Base-by-base conservation (phyloP, 2,113 vertebrate species). In the Phyllostomus hastatus region DNA sequence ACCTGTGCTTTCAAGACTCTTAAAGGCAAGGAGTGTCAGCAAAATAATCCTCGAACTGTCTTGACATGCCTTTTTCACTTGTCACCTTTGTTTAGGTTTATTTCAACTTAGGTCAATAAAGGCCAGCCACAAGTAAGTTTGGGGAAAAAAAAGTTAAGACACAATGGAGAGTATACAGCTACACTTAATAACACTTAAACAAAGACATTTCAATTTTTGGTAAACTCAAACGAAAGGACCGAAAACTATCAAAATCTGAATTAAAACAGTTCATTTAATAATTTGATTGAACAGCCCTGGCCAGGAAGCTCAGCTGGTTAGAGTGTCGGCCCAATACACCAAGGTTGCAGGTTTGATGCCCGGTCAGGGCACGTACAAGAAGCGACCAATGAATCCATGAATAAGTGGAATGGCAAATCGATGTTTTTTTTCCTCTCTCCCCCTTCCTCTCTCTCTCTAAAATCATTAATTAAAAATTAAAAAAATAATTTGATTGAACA, bases 181-280 rank as follows among this genome's bases (percentile, higher is more conserved):
- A 81, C 12, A 48, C 17, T 87, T 33, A 88, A 75, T 43, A 66
- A 50, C 16, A 73, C 38, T 41, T 75, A 67, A 70, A 80, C 35
- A 79, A 95, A 94, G 81, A 24, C 26, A 86, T 64, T 88, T 95
- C 81, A 64, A 82, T 50, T 81, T 94, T 70, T 82, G 67, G 91
- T 89, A 69, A 96, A 75, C 22, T 72, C 59, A 79, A 88, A 69
- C 26, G 19, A 46, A 95, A 93, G 69, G 22, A 70, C 50, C 76
- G 88, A 6, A 91, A 81, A 54, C 33, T 82, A 81, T 67, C 31
- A 73, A 69, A 94, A 88, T 72, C 41, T 83, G 85, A 96, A 38
- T 89, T 76, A 76, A 61, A 61, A 61, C 4, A 61, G 26, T 61
- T 61, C 59, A 61, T 28, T 28, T 61, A 61, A 11, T 61, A 61